These are phyloP conservation scores for Rhynchopsitta pachyrhyncha DNA, from an alignment of 2,113 vertebrate species.

Conservation along the genomic window DNA sequence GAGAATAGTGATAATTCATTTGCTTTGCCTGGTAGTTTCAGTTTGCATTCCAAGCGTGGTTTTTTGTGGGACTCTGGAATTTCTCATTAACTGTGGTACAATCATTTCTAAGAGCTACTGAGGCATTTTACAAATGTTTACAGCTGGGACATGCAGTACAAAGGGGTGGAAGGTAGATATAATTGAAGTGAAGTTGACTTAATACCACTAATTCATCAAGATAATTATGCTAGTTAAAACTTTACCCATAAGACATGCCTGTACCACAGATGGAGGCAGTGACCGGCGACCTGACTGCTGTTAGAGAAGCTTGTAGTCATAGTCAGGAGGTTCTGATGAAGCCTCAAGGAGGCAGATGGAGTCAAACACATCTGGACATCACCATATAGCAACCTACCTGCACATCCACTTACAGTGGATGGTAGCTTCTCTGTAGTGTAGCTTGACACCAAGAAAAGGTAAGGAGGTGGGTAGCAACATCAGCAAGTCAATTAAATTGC, in stretches of 20 bases:
- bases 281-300: not conserved
- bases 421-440: not conserved
- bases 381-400: rapidly evolving
- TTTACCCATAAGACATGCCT: not conserved
- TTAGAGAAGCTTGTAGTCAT: not conserved
- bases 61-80: not conserved
- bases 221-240: not conserved
- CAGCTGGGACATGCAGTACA: not conserved
- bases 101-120: not conserved
- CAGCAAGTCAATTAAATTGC: not conserved
- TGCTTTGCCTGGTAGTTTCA: not conserved
- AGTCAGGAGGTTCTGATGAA: not conserved
- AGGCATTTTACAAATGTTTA: not conserved
- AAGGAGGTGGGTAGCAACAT: not conserved
- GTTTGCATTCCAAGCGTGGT: not conserved
- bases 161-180: not conserved
- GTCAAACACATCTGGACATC: not conserved
- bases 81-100: not conserved
- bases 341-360: not conserved
- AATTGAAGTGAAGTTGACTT: not conserved
- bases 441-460: not conserved
- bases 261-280: not conserved
- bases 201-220: not conserved
- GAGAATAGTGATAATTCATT: not conserved
- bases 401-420: not conserved